Evolutionary conservation across 2,888 invertebrate species (phyloP).

Genomic region (Caenorhabditis japonica): DNA sequence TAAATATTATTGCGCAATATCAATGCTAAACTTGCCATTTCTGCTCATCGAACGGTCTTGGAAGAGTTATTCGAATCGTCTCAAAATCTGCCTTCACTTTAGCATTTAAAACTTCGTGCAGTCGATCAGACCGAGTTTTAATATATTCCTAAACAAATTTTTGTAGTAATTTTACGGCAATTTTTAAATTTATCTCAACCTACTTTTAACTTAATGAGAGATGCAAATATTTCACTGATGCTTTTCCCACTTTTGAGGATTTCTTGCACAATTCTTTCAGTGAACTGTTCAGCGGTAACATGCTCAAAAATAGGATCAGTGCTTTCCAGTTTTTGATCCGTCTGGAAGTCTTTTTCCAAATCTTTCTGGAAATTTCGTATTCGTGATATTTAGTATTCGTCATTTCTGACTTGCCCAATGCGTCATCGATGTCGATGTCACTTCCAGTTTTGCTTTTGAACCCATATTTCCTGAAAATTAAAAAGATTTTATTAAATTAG

Average conservation of each 20-base stretch:
- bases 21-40: conserved; percentile 5
- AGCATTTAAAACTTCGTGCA: background rate
- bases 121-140: background rate
- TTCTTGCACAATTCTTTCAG: background rate
- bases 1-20: background rate
- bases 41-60: conserved; percentile 6
- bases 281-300: conserved; percentile 1
- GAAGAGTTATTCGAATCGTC: conserved; percentile 4
- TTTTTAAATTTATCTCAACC: background rate
- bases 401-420: conserved; percentile 5
- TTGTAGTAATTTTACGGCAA: background rate
- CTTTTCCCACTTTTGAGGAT: conserved; percentile 1
- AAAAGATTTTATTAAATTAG: background rate
- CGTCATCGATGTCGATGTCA: background rate
- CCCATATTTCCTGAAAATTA: conserved; percentile 9
- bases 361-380: conserved; percentile 3
- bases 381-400: too few species aligned
- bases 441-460: background rate
- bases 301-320: background rate
- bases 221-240: background rate
- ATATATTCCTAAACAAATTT: conserved; percentile 24
- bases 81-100: background rate
- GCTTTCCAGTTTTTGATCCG: background rate
- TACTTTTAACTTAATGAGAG: conserved; percentile 12
- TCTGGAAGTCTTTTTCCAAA: conserved; percentile 7